phyloP scores from a whole-genome alignment of 2,888 invertebrate genomes.

The Drosophila lutescens region DNA sequence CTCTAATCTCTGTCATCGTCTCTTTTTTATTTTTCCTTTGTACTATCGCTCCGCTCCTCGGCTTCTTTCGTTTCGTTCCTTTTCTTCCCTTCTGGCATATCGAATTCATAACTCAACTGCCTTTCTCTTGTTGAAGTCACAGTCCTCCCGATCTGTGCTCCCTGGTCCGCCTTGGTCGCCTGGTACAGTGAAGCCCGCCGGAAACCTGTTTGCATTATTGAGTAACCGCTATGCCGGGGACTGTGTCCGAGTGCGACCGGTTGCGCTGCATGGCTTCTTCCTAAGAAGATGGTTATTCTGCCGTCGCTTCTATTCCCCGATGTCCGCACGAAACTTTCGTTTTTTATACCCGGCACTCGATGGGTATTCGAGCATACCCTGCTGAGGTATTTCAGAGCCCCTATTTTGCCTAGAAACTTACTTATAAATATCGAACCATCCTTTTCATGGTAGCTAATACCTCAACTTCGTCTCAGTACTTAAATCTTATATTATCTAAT shows the following conservation, averaged over 20 bases:
- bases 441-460: too few relatives aligned
- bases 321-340: slow-evolving; percentile 66
- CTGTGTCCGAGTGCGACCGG: slow-evolving; percentile 18
- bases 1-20: slow-evolving; percentile 72
- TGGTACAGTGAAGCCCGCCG: slow-evolving; percentile 26
- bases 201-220: slow-evolving; percentile 77
- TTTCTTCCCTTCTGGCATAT: slow-evolving; percentile 51
- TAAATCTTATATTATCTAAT: too few relatives aligned
- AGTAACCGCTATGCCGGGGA: slow-evolving; percentile 62
- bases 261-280: slow-evolving; percentile 63
- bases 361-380: too few relatives aligned
- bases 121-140: slow-evolving; percentile 43
- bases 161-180: neutral
- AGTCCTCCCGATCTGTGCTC: slow-evolving; percentile 13
- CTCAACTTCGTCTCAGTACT: too few relatives aligned
- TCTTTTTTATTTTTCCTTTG: slow-evolving; percentile 10
- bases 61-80: slow-evolving; percentile 17
- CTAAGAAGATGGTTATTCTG: slow-evolving; percentile 52
- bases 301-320: slow-evolving; percentile 41
- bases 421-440: neutral
- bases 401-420: neutral
- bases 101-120: slow-evolving; percentile 61
- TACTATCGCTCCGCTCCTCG: slow-evolving; percentile 2
- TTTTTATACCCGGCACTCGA: slow-evolving; percentile 51
- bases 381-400: slow-evolving; percentile 25